Percentiles rank a stretch among this genome's conserved stretches.
phyloP scores from a whole-genome alignment of 37 sponge, comb jelly and placozoan species.

The Beroe forskalii region DNA sequence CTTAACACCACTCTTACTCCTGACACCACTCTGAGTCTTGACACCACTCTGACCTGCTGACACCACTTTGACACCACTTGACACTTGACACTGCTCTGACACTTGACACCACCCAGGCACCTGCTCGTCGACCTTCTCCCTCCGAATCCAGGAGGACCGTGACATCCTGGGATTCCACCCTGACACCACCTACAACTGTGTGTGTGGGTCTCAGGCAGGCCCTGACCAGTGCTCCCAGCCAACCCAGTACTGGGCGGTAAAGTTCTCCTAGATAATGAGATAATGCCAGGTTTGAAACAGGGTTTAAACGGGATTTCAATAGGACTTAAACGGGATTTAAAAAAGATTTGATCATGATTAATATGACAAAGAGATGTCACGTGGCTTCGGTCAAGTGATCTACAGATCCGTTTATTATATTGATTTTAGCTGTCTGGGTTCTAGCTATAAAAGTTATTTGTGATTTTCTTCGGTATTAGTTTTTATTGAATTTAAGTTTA shows the following conservation, averaged over 20 bases:
- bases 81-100: neutral
- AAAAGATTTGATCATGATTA: too few relatives aligned
- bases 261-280: neutral
- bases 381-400: too few relatives aligned
- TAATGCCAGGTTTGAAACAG: too few relatives aligned
- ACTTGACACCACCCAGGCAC: slow-evolving; percentile 67
- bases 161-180: slow-evolving; percentile 82
- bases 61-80: neutral
- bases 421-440: too few relatives aligned
- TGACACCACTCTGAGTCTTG: neutral
- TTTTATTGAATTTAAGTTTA: too few relatives aligned
- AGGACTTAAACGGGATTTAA: too few relatives aligned
- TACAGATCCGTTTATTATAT: too few relatives aligned
- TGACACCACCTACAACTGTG: slow-evolving; percentile 81
- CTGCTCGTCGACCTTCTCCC: slow-evolving; percentile 87
- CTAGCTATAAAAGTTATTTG: too few relatives aligned
- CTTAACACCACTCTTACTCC: neutral
- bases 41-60: neutral
- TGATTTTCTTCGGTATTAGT: too few relatives aligned
- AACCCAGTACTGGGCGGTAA: neutral
- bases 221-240: neutral
- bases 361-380: too few relatives aligned
- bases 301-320: too few relatives aligned
- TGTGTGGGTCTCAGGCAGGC: slow-evolving; percentile 68
- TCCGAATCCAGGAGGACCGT: slow-evolving; percentile 90